Percentiles rank a stretch among this genome's conserved stretches.
These are phyloP conservation scores for Microctenopoma lineatum DNA, from an alignment of 2,797 vertebrate genomes.

Conservation along the genomic window DNA sequence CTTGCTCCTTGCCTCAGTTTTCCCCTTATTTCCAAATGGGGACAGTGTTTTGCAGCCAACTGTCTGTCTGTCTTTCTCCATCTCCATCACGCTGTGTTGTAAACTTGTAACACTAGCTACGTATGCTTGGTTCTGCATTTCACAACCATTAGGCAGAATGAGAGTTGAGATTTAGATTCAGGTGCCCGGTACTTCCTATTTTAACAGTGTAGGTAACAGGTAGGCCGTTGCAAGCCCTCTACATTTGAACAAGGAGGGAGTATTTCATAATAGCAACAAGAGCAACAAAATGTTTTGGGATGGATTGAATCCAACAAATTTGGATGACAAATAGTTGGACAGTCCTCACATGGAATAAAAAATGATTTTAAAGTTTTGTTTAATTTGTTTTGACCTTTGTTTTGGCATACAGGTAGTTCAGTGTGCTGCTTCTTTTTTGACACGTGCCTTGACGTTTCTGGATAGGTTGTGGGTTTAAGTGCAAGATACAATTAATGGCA, in stretches of 20 bases:
- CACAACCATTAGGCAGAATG: too few species aligned
- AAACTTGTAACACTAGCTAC: too few species aligned
- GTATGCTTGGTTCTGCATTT: too few species aligned
- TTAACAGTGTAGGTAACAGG: too few species aligned
- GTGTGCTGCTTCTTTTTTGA: too few species aligned
- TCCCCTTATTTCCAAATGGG: too few species aligned
- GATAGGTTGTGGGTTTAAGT: not conserved
- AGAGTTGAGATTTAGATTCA: too few species aligned
- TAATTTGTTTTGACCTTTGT: constrained; percentile 1
- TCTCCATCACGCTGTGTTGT: too few species aligned
- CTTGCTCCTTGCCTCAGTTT: too few species aligned
- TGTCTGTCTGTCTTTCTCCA: too few species aligned
- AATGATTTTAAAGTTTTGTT: not conserved
- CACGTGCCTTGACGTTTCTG: not conserved
- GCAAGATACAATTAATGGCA: not conserved
- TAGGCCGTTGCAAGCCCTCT: not conserved
- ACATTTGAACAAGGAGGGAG: not conserved
- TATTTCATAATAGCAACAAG: not conserved
- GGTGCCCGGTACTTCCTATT: too few species aligned
- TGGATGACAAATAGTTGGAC: constrained; percentile 21
- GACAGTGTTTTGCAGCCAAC: too few species aligned
- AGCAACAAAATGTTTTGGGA: constrained; percentile 3
- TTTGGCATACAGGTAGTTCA: not conserved
- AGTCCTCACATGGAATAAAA: not conserved
- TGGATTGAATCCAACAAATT: constrained; percentile 7